These are phyloP conservation scores for roundworm (Caenorhabditis elegans) DNA, from an alignment of 1,140 invertebrate genomes.

Conservation along the genomic window WBcel235 BX284604.4:310501-311000, in stretches of 20 bases:
- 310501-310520: background rate
- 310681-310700: too few relatives aligned
- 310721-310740: background rate
- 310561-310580: background rate
- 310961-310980: too few relatives aligned
- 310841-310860: background rate
- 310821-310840: too few relatives aligned
- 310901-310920: background rate
- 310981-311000: too few relatives aligned
- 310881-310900: background rate
- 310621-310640: background rate
- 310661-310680: too few relatives aligned
- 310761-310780: background rate
- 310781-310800: background rate
- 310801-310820: background rate
- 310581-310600: too few relatives aligned
- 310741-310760: background rate
- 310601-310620: too few relatives aligned
- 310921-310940: background rate
- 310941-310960: background rate
- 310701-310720: too few relatives aligned
- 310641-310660: too few relatives aligned
- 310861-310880: background rate
- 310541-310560: background rate
- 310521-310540: conserved; percentile 5